Percentiles rank a stretch among this genome's conserved stretches.
Conservation (phyloP, 2,797 vertebrate genomes). For the Sebastes taczanowskii region DNA sequence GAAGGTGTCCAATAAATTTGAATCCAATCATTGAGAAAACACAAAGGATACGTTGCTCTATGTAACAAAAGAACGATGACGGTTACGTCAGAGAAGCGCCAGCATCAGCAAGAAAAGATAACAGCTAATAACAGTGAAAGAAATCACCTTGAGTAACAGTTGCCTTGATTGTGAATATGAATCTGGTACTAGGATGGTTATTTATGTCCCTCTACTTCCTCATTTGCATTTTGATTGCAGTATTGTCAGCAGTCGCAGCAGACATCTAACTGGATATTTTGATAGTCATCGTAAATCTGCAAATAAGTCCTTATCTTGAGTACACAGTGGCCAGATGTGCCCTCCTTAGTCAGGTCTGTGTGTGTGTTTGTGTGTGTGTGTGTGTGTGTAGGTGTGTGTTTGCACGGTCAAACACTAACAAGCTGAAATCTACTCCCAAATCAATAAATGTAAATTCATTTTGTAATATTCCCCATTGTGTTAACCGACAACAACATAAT, state of each 20-base stretch:
- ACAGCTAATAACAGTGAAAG: constrained; percentile 61
- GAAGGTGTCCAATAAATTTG: too few species aligned
- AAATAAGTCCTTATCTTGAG: constrained; percentile 84
- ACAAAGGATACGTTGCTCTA: background rate
- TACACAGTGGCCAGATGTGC: constrained; percentile 83
- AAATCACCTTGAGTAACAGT: constrained; percentile 72
- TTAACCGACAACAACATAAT: constrained; percentile 16
- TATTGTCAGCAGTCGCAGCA: constrained; percentile 80
- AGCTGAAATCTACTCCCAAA: constrained; percentile 48
- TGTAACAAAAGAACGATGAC: constrained; percentile 19
- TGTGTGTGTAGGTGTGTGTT: constrained; percentile 23
- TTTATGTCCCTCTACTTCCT: constrained; percentile 75
- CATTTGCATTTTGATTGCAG: constrained; percentile 87
- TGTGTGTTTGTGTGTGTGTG: background rate
- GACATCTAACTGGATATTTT: constrained; percentile 81
- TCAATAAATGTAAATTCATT: constrained; percentile 57
- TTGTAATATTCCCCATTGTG: constrained; percentile 38
- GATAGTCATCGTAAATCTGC: constrained; percentile 84
- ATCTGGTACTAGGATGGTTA: constrained; percentile 72
- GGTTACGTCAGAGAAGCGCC: constrained; percentile 13
- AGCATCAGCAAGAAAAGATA: constrained; percentile 52
- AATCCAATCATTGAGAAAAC: too few species aligned
- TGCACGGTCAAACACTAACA: constrained; percentile 48
- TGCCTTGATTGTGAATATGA: constrained; percentile 76
- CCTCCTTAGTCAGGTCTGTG: constrained; percentile 55